A percentile compares a stretch with the other conserved stretches of the same genome.
Conservation (phyloP, 2,888 invertebrate genomes). For the Chironomus riparius region DNA sequence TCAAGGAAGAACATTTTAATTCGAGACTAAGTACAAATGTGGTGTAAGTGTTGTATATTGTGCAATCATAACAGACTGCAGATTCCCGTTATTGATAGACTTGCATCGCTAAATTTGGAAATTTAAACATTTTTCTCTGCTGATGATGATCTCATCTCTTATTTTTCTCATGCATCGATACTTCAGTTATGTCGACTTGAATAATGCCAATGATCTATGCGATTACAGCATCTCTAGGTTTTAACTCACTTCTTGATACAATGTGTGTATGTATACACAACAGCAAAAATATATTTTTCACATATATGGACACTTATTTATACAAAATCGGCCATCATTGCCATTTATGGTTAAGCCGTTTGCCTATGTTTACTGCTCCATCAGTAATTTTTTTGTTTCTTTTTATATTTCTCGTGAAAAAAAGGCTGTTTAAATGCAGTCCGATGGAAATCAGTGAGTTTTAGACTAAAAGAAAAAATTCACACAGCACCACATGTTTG, state of each 20-base stretch:
- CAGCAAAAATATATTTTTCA: not conserved
- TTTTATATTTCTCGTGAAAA: conserved; percentile 11
- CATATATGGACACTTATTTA: conserved; percentile 19
- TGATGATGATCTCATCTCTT: not conserved
- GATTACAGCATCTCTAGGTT: not conserved
- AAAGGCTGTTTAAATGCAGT: not conserved
- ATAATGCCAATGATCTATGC: not conserved
- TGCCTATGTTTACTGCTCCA: conserved; percentile 12
- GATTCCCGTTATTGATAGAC: not conserved
- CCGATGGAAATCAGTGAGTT: not conserved
- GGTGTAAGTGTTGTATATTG: not conserved
- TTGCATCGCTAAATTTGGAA: not conserved
- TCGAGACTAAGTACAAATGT: no score
- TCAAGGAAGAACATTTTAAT: no score
- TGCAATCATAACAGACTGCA: not conserved
- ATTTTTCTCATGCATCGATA: conserved; percentile 15
- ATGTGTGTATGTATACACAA: not conserved
- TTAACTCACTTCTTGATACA: not conserved
- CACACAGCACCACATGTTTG: no score
- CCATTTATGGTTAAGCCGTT: conserved; percentile 18
- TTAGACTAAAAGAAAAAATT: no score
- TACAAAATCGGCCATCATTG: conserved; percentile 7
- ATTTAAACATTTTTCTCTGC: not conserved
- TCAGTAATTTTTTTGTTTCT: not conserved
- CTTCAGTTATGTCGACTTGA: conserved; percentile 2